Evolutionary conservation across 2,797 vertebrate genomes (phyloP).

Genomic region (Poeciliopsis paucimaculata): DNA sequence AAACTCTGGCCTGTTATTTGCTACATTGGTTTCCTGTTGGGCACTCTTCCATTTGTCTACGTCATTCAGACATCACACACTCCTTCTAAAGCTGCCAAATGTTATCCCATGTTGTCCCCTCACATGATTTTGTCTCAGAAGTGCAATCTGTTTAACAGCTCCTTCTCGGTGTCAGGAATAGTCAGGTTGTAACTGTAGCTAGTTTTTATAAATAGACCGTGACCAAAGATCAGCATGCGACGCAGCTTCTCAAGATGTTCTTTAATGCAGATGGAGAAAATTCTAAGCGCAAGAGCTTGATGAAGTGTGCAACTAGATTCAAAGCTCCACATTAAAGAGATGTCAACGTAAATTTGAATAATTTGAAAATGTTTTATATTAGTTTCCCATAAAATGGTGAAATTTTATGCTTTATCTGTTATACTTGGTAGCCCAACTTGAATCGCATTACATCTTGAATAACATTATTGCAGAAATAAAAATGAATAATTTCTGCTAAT

Average conservation of each 20-base stretch:
- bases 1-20: not conserved
- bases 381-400: slow-evolving; percentile 4
- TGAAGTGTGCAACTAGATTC: slow-evolving; percentile 7
- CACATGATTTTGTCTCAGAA: slow-evolving; percentile 57
- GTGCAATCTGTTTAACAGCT: slow-evolving; percentile 63
- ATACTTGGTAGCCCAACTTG: not conserved
- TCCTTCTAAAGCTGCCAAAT: slow-evolving; percentile 19
- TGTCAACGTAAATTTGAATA: not conserved
- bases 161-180: slow-evolving; percentile 69
- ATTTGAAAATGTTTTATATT: not conserved
- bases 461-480: slow-evolving; percentile 19
- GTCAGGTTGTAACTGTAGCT: slow-evolving; percentile 76
- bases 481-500: slow-evolving; percentile 39
- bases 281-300: slow-evolving; percentile 10
- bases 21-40: not conserved
- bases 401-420: slow-evolving; percentile 1
- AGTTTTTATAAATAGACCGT: slow-evolving; percentile 73
- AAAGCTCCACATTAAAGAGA: slow-evolving; percentile 1
- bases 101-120: slow-evolving; percentile 32
- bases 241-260: slow-evolving; percentile 57
- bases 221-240: slow-evolving; percentile 66
- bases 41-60: slow-evolving; percentile 2
- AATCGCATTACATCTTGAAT: slow-evolving; percentile 5
- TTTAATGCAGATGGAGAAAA: slow-evolving; percentile 37
- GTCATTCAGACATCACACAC: slow-evolving; percentile 16